Evolutionary conservation across 2,888 invertebrate species (phyloP).

Genomic region (Scelioninae gen. 2): DNA sequence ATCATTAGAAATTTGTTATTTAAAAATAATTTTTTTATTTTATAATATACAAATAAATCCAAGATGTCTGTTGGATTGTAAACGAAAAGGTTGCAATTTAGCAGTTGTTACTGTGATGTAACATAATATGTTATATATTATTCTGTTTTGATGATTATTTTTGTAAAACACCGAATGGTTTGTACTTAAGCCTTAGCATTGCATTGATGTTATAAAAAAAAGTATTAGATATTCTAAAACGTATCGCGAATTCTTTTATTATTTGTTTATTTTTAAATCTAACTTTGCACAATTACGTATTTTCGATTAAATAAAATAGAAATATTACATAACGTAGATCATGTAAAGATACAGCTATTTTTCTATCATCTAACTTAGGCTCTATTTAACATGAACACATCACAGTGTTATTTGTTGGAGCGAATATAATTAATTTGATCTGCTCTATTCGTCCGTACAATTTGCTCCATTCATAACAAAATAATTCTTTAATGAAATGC

Average conservation of each 20-base stretch:
- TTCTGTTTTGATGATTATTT: conserved; percentile 38
- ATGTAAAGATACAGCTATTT: conserved; percentile 23
- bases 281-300: background rate
- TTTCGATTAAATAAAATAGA: conserved; percentile 4
- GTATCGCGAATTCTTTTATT: conserved; percentile 1
- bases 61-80: too few species aligned
- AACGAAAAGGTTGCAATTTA: conserved; percentile 18
- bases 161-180: conserved; percentile 34
- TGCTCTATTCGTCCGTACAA: too few species aligned
- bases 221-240: conserved; percentile 2
- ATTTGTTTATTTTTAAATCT: conserved; percentile 1
- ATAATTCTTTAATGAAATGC: too few species aligned
- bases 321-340: conserved; percentile 9
- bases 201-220: conserved; percentile 4
- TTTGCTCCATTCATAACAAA: too few species aligned
- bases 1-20: too few species aligned
- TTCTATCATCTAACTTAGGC: conserved; percentile 19
- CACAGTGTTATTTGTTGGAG: too few species aligned
- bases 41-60: conserved; percentile 4
- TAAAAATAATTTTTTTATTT: background rate
- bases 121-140: conserved; percentile 22
- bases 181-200: conserved; percentile 30
- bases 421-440: too few species aligned
- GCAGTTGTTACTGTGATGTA: conserved; percentile 34
- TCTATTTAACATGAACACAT: too few species aligned